These are phyloP conservation scores for Ploceus nigricollis DNA, from an alignment of 2,113 vertebrate species.

Conservation along the genomic window DNA sequence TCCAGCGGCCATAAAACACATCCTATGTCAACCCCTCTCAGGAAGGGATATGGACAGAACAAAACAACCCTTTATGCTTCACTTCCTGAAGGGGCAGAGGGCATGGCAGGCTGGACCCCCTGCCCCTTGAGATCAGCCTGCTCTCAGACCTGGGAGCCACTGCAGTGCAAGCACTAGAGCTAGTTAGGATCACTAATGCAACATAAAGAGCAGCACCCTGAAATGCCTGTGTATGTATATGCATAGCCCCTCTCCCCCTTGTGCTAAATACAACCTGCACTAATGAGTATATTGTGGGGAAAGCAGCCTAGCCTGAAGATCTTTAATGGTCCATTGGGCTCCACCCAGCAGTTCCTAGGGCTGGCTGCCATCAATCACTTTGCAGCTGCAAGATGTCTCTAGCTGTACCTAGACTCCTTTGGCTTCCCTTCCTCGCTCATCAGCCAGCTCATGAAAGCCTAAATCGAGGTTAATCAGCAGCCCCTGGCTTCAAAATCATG, in stretches of 20 bases:
- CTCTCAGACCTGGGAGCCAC: background rate
- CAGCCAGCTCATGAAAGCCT: background rate
- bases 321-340: background rate
- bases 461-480: background rate
- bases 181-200: too few relatives aligned
- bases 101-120: background rate
- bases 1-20: background rate
- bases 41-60: background rate
- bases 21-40: background rate
- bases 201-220: background rate
- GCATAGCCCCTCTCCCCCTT: background rate
- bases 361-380: background rate
- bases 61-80: background rate
- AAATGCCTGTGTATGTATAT: accelerated
- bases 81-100: background rate
- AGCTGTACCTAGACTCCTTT: background rate
- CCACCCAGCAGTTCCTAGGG: background rate
- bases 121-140: background rate
- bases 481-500: background rate
- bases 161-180: background rate
- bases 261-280: background rate
- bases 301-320: background rate
- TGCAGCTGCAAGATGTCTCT: background rate
- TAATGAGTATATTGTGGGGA: background rate
- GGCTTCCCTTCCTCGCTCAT: background rate